Evolutionary conservation across 2,888 invertebrate genomes (phyloP).

Genomic region (Cantharis rufa): DNA sequence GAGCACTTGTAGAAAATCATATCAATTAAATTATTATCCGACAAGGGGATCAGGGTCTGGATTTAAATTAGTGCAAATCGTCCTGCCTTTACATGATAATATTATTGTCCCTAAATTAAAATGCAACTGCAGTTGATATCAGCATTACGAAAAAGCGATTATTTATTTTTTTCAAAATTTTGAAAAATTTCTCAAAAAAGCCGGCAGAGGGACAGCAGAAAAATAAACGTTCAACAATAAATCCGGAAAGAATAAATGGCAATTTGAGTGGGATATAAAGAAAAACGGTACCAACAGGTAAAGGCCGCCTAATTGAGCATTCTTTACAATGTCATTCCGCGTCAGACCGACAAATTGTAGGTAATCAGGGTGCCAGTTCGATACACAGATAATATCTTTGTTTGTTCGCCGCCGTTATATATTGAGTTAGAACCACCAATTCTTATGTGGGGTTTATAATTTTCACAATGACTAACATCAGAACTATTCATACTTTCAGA

Average conservation of each 20-base stretch:
- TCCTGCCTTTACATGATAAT: neutral
- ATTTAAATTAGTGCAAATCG: neutral
- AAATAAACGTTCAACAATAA: neutral
- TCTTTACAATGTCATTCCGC: conserved; percentile 35
- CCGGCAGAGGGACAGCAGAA: neutral
- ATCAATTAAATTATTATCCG: neutral
- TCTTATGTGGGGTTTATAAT: neutral
- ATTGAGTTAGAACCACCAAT: neutral
- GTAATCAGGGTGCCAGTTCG: conserved; percentile 31
- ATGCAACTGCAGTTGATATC: neutral
- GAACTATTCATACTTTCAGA: neutral
- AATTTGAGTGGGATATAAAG: conserved; percentile 2
- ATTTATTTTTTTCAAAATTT: neutral
- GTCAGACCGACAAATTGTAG: conserved; percentile 39
- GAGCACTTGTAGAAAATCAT: neutral
- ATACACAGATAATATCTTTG: conserved; percentile 26
- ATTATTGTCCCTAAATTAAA: neutral
- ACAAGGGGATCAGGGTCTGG: neutral
- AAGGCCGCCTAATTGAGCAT: conserved; percentile 35
- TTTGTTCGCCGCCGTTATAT: conserved; percentile 4
- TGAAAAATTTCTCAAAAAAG: neutral
- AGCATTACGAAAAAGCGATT: neutral
- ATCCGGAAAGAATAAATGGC: neutral
- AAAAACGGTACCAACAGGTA: conserved; percentile 21
- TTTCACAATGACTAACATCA: neutral